phyloP scores from a whole-genome alignment of 1,140 invertebrate species.

The Nebria ingens region DNA sequence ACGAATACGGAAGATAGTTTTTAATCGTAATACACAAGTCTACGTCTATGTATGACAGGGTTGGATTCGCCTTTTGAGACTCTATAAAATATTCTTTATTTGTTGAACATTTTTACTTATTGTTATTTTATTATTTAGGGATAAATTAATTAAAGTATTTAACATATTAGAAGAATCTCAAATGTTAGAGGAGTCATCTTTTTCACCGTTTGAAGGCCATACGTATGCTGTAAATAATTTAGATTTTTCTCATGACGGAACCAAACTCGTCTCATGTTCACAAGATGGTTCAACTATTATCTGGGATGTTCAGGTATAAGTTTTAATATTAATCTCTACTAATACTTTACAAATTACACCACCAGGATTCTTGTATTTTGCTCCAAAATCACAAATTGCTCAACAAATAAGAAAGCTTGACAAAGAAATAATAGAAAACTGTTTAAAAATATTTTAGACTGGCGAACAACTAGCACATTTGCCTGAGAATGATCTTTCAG shows the following conservation, averaged over 20 bases:
- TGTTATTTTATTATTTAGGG: no score
- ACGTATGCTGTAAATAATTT: slow-evolving; percentile 53
- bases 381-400: neutral
- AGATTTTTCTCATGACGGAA: slow-evolving; percentile 55
- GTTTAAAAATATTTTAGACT: slow-evolving; percentile 22
- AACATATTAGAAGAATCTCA: slow-evolving; percentile 29
- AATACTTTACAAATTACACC: neutral
- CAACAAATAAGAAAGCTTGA: neutral
- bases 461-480: slow-evolving; percentile 27
- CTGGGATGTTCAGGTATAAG: slow-evolving; percentile 53
- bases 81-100: no score
- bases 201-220: slow-evolving; percentile 44
- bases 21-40: no score
- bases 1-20: no score
- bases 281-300: slow-evolving; percentile 60
- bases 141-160: slow-evolving; percentile 46
- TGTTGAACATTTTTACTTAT: no score
- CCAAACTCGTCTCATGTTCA: slow-evolving; percentile 56
- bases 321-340: slow-evolving; percentile 19
- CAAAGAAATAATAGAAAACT: neutral
- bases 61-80: no score
- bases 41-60: no score
- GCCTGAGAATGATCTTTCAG: slow-evolving; percentile 28
- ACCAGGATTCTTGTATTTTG: neutral
- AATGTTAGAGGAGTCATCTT: slow-evolving; percentile 36